A percentile compares a stretch with the other conserved stretches of the same genome.
Conservation (phyloP, 2,113 vertebrate genomes). For the Cynopterus brachyotis region DNA sequence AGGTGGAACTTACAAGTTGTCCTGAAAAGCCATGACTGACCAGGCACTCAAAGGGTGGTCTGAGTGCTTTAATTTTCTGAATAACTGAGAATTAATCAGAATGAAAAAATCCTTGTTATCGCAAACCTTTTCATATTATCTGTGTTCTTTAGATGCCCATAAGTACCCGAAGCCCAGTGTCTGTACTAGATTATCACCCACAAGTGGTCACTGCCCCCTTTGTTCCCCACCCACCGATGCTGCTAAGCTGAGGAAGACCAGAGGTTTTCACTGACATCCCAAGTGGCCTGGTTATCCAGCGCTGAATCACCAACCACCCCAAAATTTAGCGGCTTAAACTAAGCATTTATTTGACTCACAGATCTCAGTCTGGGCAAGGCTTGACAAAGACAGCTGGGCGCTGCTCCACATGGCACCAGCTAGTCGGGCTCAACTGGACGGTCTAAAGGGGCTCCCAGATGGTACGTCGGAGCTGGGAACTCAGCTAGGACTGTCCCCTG, state of each 20-base stretch:
- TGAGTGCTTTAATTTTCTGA: neutral
- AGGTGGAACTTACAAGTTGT: neutral
- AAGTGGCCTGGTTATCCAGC: neutral
- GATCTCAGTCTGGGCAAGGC: neutral
- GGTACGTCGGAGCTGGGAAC: neutral
- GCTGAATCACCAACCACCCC: neutral
- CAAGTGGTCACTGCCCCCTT: neutral
- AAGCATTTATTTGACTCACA: neutral
- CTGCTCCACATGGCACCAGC: neutral
- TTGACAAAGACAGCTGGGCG: neutral
- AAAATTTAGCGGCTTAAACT: neutral
- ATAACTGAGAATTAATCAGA: neutral
- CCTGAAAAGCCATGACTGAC: neutral
- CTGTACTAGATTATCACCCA: neutral
- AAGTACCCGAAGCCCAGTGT: neutral
- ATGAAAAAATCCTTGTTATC: neutral
- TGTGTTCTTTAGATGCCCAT: neutral
- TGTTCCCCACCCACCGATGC: too few relatives aligned
- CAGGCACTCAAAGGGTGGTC: neutral
- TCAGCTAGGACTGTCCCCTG: too few relatives aligned
- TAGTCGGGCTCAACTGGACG: rapidly evolving
- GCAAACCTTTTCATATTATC: neutral
- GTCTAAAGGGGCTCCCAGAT: neutral
- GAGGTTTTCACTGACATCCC: neutral
- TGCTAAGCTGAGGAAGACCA: neutral